Conservation (phyloP, 2,797 vertebrate species). For the Nasua narica region DNA sequence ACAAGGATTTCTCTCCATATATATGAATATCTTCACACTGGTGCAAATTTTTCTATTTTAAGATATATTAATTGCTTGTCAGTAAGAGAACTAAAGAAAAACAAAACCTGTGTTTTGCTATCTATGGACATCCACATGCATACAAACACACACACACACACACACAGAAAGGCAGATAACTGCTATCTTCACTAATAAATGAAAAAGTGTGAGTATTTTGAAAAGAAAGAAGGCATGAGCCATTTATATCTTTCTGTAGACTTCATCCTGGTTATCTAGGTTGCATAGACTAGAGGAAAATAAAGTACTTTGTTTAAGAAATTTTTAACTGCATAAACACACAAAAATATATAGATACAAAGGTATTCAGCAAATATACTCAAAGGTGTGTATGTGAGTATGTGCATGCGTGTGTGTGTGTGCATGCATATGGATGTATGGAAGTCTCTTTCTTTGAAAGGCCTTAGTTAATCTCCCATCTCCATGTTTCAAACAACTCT, state of each 20-base stretch:
- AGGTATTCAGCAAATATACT: neutral
- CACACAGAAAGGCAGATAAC: neutral
- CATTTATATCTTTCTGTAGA: neutral
- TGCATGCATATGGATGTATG: neutral
- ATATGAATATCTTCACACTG: neutral
- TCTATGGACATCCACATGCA: neutral
- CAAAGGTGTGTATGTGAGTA: neutral
- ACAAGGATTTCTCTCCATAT: neutral
- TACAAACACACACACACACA: accelerated
- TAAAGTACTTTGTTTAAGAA: neutral
- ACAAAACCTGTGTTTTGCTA: neutral
- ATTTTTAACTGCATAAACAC: neutral
- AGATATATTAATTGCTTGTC: neutral
- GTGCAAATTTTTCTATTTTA: neutral
- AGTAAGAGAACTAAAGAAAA: neutral
- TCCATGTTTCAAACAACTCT: neutral
- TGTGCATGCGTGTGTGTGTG: neutral
- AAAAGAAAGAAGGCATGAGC: neutral
- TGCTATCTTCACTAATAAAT: neutral
- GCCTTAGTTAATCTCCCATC: neutral
- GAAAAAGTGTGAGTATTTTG: neutral
- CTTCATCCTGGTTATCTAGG: neutral
- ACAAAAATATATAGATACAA: neutral
- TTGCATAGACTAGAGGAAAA: neutral
- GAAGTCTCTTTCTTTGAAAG: neutral